Base-by-base conservation (phyloP, 2,888 invertebrate genomes). In the Volucella inanis region DNA sequence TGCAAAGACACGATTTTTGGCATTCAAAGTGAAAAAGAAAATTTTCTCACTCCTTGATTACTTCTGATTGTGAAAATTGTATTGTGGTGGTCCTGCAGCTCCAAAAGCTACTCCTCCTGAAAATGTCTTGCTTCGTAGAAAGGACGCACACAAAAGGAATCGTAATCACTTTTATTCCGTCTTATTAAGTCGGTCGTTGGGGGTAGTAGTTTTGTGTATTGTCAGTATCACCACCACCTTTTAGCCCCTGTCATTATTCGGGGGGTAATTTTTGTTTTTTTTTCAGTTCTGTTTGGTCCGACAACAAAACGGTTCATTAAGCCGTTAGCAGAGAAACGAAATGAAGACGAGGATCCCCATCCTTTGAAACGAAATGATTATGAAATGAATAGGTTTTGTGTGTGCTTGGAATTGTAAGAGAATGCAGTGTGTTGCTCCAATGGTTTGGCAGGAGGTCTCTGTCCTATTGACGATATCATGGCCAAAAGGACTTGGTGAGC, bases 11-110 rank as follows among this genome's bases (percentile, higher is more conserved):
- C 70, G 15, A 70, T 65, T 64, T 65, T 75, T 75, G 75, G 75
- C 75, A 75, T 68, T 64, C 70, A 78, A 57, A 64, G 70, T 70
- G 54, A 49, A 49, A 31, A 31, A 68, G 31, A 49, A 55, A 59
- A 41, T 55, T 59, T 54, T 61, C 41, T 52, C 61, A 41, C 72
- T 72, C 67, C 72, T 67, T 79, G 79, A 79, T 79, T 79, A 79
- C 72, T 79, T 67, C 67, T 72, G 72, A 79, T 79, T 79, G 79
- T 79, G 79, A 22, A 74, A 61, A 61, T 79, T 79, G 45, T 79
- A 31, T 31, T 31, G 31, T 31, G 31, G 11, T 38, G 50, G 64
- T n/a, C 38, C 61, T 41, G 39, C 57, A 22, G 22, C n/a, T n/a
- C 0, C 14, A 47, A 47, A 39, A 41, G 59, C 52, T 31, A 0